phyloP scores from a whole-genome alignment of 2,113 vertebrate genomes.

The Azemiops feae region DNA sequence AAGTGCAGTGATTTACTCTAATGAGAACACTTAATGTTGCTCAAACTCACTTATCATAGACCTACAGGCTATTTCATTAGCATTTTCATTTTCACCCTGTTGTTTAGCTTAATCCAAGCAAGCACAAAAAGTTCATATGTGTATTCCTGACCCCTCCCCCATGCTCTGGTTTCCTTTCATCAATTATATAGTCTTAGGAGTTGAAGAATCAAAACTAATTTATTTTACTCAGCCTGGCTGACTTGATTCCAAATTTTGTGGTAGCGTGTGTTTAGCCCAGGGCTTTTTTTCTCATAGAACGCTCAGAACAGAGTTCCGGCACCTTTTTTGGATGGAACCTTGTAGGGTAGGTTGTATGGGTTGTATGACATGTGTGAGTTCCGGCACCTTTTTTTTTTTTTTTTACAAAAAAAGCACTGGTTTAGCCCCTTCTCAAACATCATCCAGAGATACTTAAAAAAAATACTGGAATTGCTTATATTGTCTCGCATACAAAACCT shows the following conservation, averaged over 20 bases:
- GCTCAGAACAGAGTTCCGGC: too few species aligned
- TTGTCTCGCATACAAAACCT: neutral
- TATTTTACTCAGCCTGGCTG: neutral
- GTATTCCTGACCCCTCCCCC: slow-evolving; percentile 26
- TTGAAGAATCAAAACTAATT: neutral
- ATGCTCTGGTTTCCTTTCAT: neutral
- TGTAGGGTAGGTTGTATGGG: too few species aligned
- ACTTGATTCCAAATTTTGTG: slow-evolving; percentile 7
- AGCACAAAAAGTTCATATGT: slow-evolving; percentile 36
- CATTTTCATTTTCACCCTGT: slow-evolving; percentile 56
- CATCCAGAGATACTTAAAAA: neutral
- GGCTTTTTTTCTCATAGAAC: too few species aligned
- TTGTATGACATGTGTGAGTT: too few species aligned
- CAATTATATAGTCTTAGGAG: neutral
- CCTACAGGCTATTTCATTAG: slow-evolving; percentile 64
- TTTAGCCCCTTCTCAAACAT: neutral
- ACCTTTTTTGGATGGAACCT: too few species aligned
- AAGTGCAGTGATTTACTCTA: slow-evolving; percentile 50
- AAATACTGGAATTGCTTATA: neutral
- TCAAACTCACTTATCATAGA: slow-evolving; percentile 61
- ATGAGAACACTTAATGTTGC: slow-evolving; percentile 57
- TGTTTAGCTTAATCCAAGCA: slow-evolving; percentile 46
- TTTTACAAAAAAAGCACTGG: too few species aligned
- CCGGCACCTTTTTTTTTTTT: too few species aligned
- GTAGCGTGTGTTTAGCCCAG: rapidly evolving